Evolutionary conservation across 2,888 invertebrate species (phyloP).

Genomic region (Trachelus troglodyta): DNA sequence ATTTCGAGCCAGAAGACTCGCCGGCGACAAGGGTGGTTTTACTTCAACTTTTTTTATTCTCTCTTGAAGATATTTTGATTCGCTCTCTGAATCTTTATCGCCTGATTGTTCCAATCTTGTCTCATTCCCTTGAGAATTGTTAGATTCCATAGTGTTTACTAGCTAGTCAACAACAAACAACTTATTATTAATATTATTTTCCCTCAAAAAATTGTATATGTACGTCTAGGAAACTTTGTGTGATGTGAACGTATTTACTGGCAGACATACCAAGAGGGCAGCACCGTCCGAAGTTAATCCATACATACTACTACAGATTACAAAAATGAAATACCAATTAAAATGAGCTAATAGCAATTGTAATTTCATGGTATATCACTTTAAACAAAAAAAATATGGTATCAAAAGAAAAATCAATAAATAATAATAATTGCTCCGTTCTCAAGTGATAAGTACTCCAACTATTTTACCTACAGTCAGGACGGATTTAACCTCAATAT

Average conservation of each 20-base stretch:
- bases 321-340: neutral
- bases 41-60: conserved; percentile 52
- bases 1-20: conserved; percentile 47
- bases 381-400: neutral
- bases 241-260: neutral
- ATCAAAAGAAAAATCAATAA: neutral
- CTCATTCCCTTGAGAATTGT: neutral
- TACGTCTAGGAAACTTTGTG: neutral
- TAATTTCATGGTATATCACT: neutral
- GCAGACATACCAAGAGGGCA: neutral
- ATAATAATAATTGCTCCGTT: neutral
- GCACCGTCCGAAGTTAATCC: neutral
- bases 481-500: neutral
- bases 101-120: neutral
- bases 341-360: neutral
- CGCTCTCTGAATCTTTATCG: neutral
- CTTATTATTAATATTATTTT: neutral
- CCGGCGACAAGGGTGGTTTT: conserved; percentile 42
- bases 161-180: neutral
- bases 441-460: neutral
- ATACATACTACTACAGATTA: neutral
- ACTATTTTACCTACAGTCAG: neutral
- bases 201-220: neutral
- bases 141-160: neutral
- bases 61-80: conserved; percentile 36